A percentile compares a stretch with the other conserved stretches of the same genome.
Conservation (phyloP, 2,113 vertebrate species). For the Caracal caracal region DNA sequence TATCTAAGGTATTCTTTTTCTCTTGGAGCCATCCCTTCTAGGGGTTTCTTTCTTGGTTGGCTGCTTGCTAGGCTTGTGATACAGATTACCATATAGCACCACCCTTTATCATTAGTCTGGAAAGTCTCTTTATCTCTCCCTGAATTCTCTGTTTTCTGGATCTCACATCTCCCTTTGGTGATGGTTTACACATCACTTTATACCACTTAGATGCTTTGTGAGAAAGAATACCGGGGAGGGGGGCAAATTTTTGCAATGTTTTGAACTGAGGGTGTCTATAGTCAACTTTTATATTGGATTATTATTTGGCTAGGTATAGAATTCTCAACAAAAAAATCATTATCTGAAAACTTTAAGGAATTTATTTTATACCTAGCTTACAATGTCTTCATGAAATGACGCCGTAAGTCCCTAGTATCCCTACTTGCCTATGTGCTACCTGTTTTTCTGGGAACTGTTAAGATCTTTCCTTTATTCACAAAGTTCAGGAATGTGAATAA, state of each 20-base stretch:
- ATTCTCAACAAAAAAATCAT: neutral
- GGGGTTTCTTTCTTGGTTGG: neutral
- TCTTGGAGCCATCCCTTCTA: neutral
- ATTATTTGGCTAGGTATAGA: neutral
- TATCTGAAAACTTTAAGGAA: neutral
- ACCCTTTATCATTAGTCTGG: neutral
- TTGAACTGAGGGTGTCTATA: neutral
- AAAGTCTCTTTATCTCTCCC: neutral
- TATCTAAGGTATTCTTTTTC: neutral
- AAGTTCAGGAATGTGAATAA: conserved; percentile 3
- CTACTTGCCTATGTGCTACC: neutral
- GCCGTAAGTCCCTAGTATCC: neutral
- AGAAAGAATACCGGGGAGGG: neutral
- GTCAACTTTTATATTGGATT: neutral
- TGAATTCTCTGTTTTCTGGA: neutral
- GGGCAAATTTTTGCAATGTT: neutral
- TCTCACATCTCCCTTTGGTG: neutral
- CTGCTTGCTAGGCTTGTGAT: neutral
- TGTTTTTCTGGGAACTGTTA: neutral
- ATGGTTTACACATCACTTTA: neutral
- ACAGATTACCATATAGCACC: neutral
- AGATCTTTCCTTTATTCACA: neutral
- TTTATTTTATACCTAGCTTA: neutral
- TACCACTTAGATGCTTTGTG: neutral
- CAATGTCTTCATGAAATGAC: neutral